A percentile compares a stretch with the other conserved stretches of the same genome.
These are phyloP conservation scores for Uromys caudimaculatus DNA, from an alignment of 2,797 vertebrate genomes.

Conservation along the genomic window DNA sequence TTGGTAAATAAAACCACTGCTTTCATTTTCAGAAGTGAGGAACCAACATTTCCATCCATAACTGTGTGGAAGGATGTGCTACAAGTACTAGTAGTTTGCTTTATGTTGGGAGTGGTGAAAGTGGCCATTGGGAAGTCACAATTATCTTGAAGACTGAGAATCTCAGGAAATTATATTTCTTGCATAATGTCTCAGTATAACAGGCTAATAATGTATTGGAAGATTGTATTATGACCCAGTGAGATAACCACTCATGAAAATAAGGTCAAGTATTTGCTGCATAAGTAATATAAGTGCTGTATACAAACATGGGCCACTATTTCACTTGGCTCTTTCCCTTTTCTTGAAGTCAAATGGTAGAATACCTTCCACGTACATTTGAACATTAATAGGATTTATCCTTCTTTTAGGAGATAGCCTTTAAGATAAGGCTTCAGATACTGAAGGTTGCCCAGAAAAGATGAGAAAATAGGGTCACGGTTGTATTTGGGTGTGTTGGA, in stretches of 20 bases:
- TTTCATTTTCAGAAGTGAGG: neutral
- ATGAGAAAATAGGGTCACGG: neutral
- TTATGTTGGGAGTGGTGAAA: neutral
- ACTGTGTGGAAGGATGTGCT: neutral
- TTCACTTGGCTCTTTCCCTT: conserved; percentile 24
- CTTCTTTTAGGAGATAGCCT: neutral
- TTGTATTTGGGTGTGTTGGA: neutral
- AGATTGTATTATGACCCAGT: neutral
- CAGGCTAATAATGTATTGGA: neutral
- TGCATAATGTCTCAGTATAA: neutral
- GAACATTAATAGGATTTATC: neutral
- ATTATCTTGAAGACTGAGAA: neutral
- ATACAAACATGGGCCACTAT: conserved; percentile 49
- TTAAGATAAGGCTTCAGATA: conserved; percentile 38
- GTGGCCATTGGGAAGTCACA: neutral
- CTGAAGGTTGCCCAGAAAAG: neutral
- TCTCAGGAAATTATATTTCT: neutral
- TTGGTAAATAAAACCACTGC: neutral
- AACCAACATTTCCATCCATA: neutral
- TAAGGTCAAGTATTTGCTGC: neutral
- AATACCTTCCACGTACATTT: neutral
- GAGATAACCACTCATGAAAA: conserved; percentile 19
- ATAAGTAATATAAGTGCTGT: conserved; percentile 36
- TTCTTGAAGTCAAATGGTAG: conserved; percentile 16
- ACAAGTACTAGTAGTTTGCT: neutral